phyloP scores from a whole-genome alignment of 2,888 invertebrate genomes.

The Drosophila aldrichi region DNA sequence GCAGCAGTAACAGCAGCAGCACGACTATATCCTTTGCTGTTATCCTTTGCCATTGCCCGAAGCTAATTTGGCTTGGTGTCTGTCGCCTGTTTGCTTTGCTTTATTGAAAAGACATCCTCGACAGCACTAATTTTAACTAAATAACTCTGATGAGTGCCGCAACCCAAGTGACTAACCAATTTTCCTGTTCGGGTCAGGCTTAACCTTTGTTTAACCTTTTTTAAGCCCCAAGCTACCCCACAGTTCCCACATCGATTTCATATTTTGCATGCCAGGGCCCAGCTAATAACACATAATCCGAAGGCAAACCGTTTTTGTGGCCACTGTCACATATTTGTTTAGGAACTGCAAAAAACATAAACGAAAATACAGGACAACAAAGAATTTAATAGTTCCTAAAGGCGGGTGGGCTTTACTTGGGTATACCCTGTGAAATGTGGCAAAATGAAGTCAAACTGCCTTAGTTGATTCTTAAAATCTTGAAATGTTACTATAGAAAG shows the following conservation, averaged over 20 bases:
- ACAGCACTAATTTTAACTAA: slow-evolving; percentile 78
- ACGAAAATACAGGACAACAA: slow-evolving; percentile 19
- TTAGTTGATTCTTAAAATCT: not conserved
- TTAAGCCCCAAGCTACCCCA: slow-evolving; percentile 14
- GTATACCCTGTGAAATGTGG: not conserved
- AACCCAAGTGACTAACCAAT: slow-evolving; percentile 22
- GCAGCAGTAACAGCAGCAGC: slow-evolving; percentile 65
- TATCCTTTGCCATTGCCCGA: slow-evolving; percentile 59
- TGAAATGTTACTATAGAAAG: not conserved
- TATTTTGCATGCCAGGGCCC: slow-evolving; percentile 49
- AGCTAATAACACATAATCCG: slow-evolving; percentile 62
- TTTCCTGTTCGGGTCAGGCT: slow-evolving; percentile 38
- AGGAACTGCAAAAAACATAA: slow-evolving; percentile 37
- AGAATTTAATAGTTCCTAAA: not conserved
- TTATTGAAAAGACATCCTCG: slow-evolving; percentile 75
- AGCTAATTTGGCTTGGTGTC: slow-evolving; percentile 36
- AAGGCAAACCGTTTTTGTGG: slow-evolving; percentile 50
- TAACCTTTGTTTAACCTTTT: slow-evolving; percentile 79
- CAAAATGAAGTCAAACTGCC: not conserved
- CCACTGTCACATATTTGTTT: slow-evolving; percentile 58
- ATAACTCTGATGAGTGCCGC: slow-evolving; percentile 74
- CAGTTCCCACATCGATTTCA: slow-evolving; percentile 39
- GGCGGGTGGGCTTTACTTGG: not conserved
- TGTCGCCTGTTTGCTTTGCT: slow-evolving; percentile 64
- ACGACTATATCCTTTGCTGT: slow-evolving; percentile 47